phyloP scores from a whole-genome alignment of 2,888 invertebrate genomes.

The Lepeophtheirus nordmannii region DNA sequence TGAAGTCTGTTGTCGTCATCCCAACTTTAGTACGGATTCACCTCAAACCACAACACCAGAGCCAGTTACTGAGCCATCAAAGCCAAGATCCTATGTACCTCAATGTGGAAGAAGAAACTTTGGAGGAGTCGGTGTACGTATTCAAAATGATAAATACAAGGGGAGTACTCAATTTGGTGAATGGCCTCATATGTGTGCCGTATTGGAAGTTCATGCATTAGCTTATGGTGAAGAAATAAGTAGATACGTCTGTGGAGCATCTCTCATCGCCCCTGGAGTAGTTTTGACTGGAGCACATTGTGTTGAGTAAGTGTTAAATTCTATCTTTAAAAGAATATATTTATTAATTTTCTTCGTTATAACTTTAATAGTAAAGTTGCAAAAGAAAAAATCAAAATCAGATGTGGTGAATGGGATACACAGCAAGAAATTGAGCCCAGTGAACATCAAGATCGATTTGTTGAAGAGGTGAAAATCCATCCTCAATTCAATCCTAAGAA shows the following conservation, averaged over 20 bases:
- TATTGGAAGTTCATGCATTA: slow-evolving; percentile 36
- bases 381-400: slow-evolving; percentile 38
- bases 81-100: slow-evolving; percentile 25
- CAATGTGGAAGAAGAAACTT: slow-evolving; percentile 55
- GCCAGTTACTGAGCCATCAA: not conserved
- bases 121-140: slow-evolving; percentile 54
- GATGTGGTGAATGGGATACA: slow-evolving; percentile 70
- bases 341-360: no score
- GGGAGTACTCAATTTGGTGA: slow-evolving; percentile 40
- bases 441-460: slow-evolving; percentile 52
- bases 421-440: slow-evolving; percentile 52
- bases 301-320: slow-evolving; percentile 34
- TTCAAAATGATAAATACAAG: slow-evolving; percentile 45
- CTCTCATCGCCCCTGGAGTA: slow-evolving; percentile 56
- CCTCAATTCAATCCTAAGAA: slow-evolving; percentile 28
- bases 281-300: slow-evolving; percentile 70
- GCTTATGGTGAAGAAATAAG: slow-evolving; percentile 29
- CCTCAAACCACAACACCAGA: not conserved
- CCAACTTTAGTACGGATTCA: not conserved
- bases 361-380: slow-evolving; percentile 27
- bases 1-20: slow-evolving; percentile 52
- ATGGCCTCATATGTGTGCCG: slow-evolving; percentile 37
- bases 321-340: no score
- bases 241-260: slow-evolving; percentile 61
- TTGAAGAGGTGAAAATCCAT: slow-evolving; percentile 33